Conservation (phyloP, 2,797 vertebrate genomes). For the Strix occidentalis region DNA sequence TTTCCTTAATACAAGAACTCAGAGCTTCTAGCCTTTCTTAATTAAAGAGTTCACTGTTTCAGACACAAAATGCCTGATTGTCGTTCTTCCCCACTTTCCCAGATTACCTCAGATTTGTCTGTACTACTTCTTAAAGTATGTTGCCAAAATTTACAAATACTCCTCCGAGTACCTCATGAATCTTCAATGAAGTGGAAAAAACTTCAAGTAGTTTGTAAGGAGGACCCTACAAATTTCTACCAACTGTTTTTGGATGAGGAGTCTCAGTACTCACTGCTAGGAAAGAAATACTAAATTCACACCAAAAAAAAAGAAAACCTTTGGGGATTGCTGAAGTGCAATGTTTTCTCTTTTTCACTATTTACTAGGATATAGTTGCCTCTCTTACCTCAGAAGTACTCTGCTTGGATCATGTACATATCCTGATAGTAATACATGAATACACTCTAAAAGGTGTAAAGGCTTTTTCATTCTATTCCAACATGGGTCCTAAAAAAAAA, state of each 20-base stretch:
- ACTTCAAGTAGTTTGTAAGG: not conserved
- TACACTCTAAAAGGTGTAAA: slow-evolving; percentile 92
- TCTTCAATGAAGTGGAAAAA: not conserved
- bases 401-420: slow-evolving; percentile 90
- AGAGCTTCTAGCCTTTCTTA: not conserved
- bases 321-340: not conserved
- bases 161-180: not conserved
- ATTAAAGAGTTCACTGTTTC: not conserved
- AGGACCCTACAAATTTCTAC: not conserved
- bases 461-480: slow-evolving; percentile 95
- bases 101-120: not conserved
- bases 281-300: not conserved
- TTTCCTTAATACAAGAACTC: not conserved
- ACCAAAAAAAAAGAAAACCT: not conserved
- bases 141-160: not conserved
- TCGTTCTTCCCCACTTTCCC: not conserved
- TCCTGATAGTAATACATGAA: slow-evolving; percentile 89
- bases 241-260: not conserved
- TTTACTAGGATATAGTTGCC: slow-evolving; percentile 64
- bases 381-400: slow-evolving; percentile 83
- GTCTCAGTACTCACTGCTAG: not conserved
- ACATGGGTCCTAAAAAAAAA: slow-evolving; percentile 86
- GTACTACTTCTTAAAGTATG: not conserved
- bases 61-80: not conserved
- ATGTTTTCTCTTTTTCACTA: not conserved